A percentile compares a stretch with the other conserved stretches of the same genome.
Evolutionary conservation across 2,797 vertebrate species (phyloP).

Genomic region (Lates japonicus): DNA sequence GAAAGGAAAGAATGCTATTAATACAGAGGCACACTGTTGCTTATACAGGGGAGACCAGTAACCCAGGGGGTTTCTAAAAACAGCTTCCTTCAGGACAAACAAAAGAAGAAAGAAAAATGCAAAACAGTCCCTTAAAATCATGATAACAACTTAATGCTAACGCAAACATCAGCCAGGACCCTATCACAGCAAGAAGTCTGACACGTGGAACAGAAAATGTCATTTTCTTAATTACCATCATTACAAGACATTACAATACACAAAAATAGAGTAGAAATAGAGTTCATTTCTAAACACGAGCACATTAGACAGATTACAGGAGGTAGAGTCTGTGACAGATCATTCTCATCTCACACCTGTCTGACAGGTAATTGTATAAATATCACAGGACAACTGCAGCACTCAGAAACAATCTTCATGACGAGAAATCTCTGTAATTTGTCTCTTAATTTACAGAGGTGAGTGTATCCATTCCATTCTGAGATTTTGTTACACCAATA

Average conservation of each 20-base stretch:
- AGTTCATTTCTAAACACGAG: background rate
- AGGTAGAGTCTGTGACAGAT: too few species aligned
- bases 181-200: background rate
- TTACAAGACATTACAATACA: background rate
- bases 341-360: too few species aligned
- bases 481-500: background rate
- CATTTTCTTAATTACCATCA: background rate
- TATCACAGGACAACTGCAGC: background rate
- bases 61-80: background rate
- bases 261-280: background rate
- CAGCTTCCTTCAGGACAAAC: background rate
- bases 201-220: too few species aligned
- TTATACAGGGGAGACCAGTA: background rate
- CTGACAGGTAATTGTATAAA: too few species aligned
- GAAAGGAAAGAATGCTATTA: background rate
- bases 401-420: background rate
- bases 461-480: background rate
- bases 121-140: background rate
- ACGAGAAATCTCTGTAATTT: too few species aligned
- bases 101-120: background rate
- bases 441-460: too few species aligned
- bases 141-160: background rate
- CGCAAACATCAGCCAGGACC: background rate
- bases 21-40: background rate
- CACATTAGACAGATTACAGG: too few species aligned